Percentiles rank a stretch among this genome's conserved stretches.
Evolutionary conservation across 2,888 invertebrate genomes (phyloP).

Genomic region (Sabatieria punctata): DNA sequence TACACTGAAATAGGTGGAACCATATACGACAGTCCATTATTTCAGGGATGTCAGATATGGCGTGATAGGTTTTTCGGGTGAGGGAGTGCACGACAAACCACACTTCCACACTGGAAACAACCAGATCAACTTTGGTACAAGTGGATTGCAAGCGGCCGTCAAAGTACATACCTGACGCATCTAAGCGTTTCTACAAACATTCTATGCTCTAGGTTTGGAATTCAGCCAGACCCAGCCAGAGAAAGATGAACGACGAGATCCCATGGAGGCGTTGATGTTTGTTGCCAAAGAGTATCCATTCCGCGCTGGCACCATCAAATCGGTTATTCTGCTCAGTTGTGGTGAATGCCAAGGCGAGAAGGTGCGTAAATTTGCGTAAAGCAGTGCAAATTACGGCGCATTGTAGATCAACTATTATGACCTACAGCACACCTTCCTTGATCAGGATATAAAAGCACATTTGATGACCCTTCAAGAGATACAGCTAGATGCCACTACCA

Average conservation of each 20-base stretch:
- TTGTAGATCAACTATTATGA: constrained; percentile 50
- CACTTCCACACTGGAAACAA: constrained; percentile 54
- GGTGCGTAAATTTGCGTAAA: background rate
- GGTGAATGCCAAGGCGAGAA: constrained; percentile 48
- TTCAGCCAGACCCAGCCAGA: too few relatives aligned
- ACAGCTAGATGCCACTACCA: constrained; percentile 38
- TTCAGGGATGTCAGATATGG: constrained; percentile 48
- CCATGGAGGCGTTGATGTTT: constrained; percentile 22
- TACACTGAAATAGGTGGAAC: constrained; percentile 11
- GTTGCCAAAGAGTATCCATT: constrained; percentile 40
- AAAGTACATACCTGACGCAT: too few relatives aligned
- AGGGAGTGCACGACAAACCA: constrained; percentile 52
- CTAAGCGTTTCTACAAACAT: too few relatives aligned
- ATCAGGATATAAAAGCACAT: constrained; percentile 61
- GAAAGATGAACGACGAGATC: constrained; percentile 13
- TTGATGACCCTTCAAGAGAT: constrained; percentile 59
- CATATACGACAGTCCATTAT: constrained; percentile 18
- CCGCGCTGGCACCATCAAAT: constrained; percentile 64
- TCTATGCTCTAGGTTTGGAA: too few relatives aligned
- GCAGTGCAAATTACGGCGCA: background rate
- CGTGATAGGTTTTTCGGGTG: constrained; percentile 62
- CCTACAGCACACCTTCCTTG: constrained; percentile 58
- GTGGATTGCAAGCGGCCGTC: constrained; percentile 27
- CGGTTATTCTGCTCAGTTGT: constrained; percentile 62
- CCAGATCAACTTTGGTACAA: constrained; percentile 38